Percentiles rank a stretch among this genome's conserved stretches.
Evolutionary conservation across 2,113 vertebrate genomes (phyloP).

Genomic region (Cathartes aura): DNA sequence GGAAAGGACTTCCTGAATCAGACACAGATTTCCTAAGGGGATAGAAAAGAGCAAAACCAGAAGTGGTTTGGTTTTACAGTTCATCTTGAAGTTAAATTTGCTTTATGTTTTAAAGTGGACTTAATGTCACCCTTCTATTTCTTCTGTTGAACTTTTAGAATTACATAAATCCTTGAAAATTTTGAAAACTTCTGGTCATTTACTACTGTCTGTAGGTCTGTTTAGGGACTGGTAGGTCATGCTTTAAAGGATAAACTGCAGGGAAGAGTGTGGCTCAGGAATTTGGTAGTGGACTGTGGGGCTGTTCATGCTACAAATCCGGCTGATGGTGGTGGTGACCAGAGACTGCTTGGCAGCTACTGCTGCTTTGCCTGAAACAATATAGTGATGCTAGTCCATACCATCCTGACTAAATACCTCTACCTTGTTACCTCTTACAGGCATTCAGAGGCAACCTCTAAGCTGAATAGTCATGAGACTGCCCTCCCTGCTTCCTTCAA

Average conservation of each 20-base stretch:
- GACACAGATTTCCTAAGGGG: background rate
- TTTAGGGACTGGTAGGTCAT: background rate
- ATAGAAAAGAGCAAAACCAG: background rate
- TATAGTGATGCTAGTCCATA: accelerated
- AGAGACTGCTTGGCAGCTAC: background rate
- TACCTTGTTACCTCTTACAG: background rate
- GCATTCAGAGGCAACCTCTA: background rate
- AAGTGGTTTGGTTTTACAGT: background rate
- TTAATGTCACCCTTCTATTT: background rate
- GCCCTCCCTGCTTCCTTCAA: background rate
- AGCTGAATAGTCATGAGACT: background rate
- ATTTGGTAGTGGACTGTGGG: background rate
- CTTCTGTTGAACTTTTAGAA: background rate
- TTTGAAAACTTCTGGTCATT: background rate
- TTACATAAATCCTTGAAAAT: background rate
- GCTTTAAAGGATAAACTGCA: background rate
- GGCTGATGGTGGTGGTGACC: background rate
- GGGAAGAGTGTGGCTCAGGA: background rate
- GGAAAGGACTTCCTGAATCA: conserved; percentile 38
- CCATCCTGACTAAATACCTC: background rate
- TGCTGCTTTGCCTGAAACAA: background rate
- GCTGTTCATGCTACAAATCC: background rate
- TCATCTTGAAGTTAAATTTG: background rate
- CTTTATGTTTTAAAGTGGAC: background rate
- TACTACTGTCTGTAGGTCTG: background rate